Percentiles rank a stretch among this genome's conserved stretches.
These are phyloP conservation scores for Homalodisca vitripennis DNA, from an alignment of 1,140 invertebrate species.

Conservation along the genomic window DNA sequence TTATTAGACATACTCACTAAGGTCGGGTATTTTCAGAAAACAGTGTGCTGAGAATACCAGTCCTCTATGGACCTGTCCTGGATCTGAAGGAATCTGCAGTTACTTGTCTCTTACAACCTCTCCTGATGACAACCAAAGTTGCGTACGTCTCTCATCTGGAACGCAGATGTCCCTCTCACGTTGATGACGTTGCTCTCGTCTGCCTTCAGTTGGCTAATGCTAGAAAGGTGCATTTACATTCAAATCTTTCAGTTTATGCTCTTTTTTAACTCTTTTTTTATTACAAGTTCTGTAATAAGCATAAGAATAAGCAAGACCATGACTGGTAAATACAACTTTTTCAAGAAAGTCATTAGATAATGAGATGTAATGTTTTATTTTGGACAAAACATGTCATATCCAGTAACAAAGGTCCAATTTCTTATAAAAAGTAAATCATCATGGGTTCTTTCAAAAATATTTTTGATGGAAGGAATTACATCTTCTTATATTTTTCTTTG, in stretches of 20 bases:
- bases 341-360: too few species aligned
- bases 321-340: too few species aligned
- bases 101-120: constrained; percentile 49
- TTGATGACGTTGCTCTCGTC: constrained; percentile 51
- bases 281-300: constrained; percentile 5
- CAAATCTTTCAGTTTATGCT: background rate
- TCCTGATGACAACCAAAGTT: constrained; percentile 42
- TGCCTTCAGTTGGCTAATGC: constrained; percentile 44
- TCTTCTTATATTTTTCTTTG: too few species aligned
- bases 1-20: too few species aligned
- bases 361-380: too few species aligned
- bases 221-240: constrained; percentile 42
- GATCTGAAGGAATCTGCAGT: constrained; percentile 54
- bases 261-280: background rate
- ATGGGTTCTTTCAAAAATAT: too few species aligned
- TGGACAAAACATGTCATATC: too few species aligned
- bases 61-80: constrained; percentile 56
- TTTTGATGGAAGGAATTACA: too few species aligned
- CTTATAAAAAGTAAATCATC: too few species aligned
- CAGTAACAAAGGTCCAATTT: too few species aligned
- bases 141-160: constrained; percentile 51
- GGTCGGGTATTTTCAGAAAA: too few species aligned
- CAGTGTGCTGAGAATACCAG: constrained; percentile 53
- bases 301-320: constrained; percentile 4
- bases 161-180: constrained; percentile 52